phyloP scores from a whole-genome alignment of 2,888 invertebrate species.

The Anagyrus pseudococci region DNA sequence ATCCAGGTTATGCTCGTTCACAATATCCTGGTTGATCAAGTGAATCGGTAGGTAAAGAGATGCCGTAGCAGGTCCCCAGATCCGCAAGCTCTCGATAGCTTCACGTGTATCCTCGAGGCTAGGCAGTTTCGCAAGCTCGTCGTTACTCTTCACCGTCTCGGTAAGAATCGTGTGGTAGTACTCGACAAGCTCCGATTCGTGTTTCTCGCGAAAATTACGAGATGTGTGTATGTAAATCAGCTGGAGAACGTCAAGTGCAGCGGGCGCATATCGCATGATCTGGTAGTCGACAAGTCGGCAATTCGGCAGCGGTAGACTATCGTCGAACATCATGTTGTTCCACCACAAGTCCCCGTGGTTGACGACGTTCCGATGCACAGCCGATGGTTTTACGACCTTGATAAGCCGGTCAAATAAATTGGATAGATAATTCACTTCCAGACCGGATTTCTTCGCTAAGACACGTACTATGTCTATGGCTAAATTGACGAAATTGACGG shows the following conservation, averaged over 20 bases:
- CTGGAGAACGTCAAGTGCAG: slow-evolving; percentile 38
- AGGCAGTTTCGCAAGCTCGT: slow-evolving; percentile 53
- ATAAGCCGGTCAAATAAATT: too few species aligned
- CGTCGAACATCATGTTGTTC: slow-evolving; percentile 69
- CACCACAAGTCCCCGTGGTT: too few species aligned
- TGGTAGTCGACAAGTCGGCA: slow-evolving; percentile 76
- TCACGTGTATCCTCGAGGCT: slow-evolving; percentile 47
- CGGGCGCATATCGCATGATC: slow-evolving; percentile 64
- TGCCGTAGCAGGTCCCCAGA: slow-evolving; percentile 48
- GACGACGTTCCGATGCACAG: too few species aligned
- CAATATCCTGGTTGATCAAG: slow-evolving; percentile 45
- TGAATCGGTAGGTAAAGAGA: slow-evolving; percentile 48
- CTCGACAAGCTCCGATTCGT: slow-evolving; percentile 38
- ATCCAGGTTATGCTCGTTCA: slow-evolving; percentile 22
- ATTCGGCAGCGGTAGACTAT: slow-evolving; percentile 62
- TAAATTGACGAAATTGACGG: too few species aligned
- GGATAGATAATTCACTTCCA: too few species aligned
- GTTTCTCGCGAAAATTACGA: slow-evolving; percentile 29
- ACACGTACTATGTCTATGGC: too few species aligned
- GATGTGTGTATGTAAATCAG: slow-evolving; percentile 39
- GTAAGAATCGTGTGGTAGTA: slow-evolving; percentile 32
- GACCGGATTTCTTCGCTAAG: too few species aligned
- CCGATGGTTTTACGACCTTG: too few species aligned
- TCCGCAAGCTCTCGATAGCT: slow-evolving; percentile 50
- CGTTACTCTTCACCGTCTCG: slow-evolving; percentile 28